Evolutionary conservation across 30 jellyfish, hydroid and myxozoan genomes (phyloP).

Genomic region (Pelagia noctiluca): DNA sequence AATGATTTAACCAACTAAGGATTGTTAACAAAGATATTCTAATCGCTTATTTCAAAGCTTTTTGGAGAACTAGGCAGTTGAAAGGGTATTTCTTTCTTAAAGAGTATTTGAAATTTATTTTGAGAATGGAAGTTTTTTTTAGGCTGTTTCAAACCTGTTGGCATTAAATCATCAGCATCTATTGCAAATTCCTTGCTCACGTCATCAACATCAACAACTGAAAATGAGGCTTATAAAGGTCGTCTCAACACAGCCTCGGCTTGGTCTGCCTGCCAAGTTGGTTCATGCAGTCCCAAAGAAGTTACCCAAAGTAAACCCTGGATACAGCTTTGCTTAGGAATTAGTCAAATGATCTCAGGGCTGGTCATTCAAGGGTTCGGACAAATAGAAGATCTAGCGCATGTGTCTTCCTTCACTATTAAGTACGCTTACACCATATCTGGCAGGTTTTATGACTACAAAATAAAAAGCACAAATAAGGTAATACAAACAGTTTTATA

Average conservation of each 20-base stretch:
- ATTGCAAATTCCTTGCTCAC: slow-evolving; percentile 27
- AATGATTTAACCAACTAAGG: too few relatives aligned
- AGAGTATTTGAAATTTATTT: too few relatives aligned
- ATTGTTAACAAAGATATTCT: too few relatives aligned
- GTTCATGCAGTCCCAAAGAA: slow-evolving; percentile 39
- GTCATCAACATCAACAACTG: slow-evolving; percentile 34
- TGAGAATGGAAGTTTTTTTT: too few relatives aligned
- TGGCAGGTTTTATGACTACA: slow-evolving; percentile 31
- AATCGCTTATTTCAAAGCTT: too few relatives aligned
- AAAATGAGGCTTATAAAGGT: slow-evolving; percentile 35
- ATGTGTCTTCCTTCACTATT: slow-evolving; percentile 41
- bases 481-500: too few relatives aligned
- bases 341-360: slow-evolving; percentile 12
- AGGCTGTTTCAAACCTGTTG: slow-evolving; percentile 50
- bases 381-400: slow-evolving; percentile 28
- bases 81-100: neutral
- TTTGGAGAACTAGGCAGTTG: too few relatives aligned
- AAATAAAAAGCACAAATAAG: slow-evolving; percentile 6
- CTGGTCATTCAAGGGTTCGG: slow-evolving; percentile 65
- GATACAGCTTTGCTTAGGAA: slow-evolving; percentile 45
- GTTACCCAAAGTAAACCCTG: slow-evolving; percentile 50
- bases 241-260: slow-evolving; percentile 23
- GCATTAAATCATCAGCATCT: slow-evolving; percentile 5
- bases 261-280: slow-evolving; percentile 60
- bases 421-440: neutral